These are phyloP conservation scores for Anoura caudifer DNA, from an alignment of 2,113 vertebrate genomes.

Conservation along the genomic window DNA sequence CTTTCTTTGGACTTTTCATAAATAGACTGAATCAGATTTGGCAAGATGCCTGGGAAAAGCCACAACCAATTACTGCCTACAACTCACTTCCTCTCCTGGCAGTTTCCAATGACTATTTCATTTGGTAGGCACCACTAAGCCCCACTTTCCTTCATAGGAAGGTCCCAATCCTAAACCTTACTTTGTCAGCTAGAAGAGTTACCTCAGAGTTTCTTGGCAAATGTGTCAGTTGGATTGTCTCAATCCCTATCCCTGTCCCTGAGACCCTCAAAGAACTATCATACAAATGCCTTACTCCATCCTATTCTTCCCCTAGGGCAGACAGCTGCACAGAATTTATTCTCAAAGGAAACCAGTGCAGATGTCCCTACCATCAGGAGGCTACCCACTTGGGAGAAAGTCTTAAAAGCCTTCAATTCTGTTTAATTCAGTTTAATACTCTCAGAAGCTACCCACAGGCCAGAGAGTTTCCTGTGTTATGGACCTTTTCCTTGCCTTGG, in stretches of 20 bases:
- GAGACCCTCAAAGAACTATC: neutral
- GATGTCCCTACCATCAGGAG: neutral
- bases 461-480: neutral
- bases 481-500: neutral
- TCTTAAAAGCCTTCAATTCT: neutral
- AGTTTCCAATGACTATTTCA: constrained; percentile 58
- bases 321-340: neutral
- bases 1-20: constrained; percentile 53
- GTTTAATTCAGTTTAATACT: neutral
- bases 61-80: constrained; percentile 5
- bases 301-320: neutral
- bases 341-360: neutral
- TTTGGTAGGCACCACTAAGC: constrained; percentile 15
- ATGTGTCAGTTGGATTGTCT: neutral
- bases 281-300: neutral
- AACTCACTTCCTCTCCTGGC: constrained; percentile 61
- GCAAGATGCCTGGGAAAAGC: constrained; percentile 54
- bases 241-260: neutral
- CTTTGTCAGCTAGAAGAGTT: constrained; percentile 25
- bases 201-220: constrained; percentile 38
- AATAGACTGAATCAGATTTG: constrained; percentile 62
- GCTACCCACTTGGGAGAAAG: neutral
- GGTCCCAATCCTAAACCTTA: constrained; percentile 6
- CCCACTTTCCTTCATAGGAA: constrained; percentile 11
- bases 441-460: neutral